Percentiles rank a stretch among this genome's conserved stretches.
Conservation (phyloP, 2,113 vertebrate genomes). For the Elephas maximus region DNA sequence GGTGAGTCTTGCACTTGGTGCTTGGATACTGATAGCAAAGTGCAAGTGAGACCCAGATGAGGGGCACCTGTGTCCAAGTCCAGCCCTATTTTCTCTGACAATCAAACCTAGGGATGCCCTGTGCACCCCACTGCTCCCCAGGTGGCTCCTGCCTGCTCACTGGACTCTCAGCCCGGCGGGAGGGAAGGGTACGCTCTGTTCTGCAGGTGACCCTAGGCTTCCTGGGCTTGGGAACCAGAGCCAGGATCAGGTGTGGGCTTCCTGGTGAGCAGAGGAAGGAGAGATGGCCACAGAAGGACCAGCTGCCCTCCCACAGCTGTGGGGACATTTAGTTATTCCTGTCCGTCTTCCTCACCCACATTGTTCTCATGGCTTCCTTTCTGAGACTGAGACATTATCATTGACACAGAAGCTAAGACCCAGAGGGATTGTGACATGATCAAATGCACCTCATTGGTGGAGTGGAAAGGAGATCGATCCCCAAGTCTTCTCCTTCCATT, state of each 20-base stretch:
- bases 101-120: accelerated
- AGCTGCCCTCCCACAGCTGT: not conserved
- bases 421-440: not conserved
- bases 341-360: not conserved
- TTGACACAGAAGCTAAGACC: not conserved
- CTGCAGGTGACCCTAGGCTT: not conserved
- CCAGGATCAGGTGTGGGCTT: not conserved
- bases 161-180: too few species aligned
- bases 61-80: too few species aligned
- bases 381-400: not conserved
- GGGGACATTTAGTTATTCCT: not conserved
- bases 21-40: accelerated
- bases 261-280: too few species aligned
- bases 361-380: not conserved
- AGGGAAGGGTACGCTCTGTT: too few species aligned
- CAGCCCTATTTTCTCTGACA: accelerated
- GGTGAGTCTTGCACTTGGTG: accelerated
- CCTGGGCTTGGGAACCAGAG: not conserved
- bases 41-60: not conserved
- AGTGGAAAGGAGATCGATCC: not conserved
- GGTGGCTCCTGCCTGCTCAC: accelerated
- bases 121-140: accelerated
- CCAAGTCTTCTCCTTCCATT: not conserved
- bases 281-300: not conserved
- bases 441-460: not conserved